A percentile compares a stretch with the other conserved stretches of the same genome.
These are phyloP conservation scores for Lepidostoma basale DNA, from an alignment of 1,140 invertebrate genomes.

Conservation along the genomic window DNA sequence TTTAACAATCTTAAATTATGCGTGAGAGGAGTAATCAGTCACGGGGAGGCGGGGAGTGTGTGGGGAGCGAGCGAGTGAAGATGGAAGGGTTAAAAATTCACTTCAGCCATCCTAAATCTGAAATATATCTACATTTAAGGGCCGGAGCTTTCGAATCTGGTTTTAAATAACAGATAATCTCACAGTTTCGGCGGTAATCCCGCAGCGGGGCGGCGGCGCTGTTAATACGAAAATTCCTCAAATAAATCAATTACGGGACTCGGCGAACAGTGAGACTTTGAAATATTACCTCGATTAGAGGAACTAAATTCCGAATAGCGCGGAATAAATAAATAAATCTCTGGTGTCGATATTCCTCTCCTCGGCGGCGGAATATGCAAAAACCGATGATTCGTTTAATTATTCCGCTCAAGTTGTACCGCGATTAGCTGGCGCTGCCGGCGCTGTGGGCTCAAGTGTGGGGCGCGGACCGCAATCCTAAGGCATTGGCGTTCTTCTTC, in stretches of 20 bases:
- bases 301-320: conserved; percentile 45
- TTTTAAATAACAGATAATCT: conserved; percentile 26
- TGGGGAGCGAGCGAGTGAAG: too few relatives aligned
- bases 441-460: neutral
- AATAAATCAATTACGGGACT: conserved; percentile 44
- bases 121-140: neutral
- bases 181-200: conserved; percentile 1
- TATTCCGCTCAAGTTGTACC: conserved; percentile 42
- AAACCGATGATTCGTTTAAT: conserved; percentile 47
- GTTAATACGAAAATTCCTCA: conserved; percentile 46
- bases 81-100: too few relatives aligned
- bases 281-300: conserved; percentile 44
- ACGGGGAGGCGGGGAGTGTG: too few relatives aligned
- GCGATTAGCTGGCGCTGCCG: conserved; percentile 37
- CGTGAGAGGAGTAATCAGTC: too few relatives aligned
- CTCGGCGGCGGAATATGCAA: conserved; percentile 31
- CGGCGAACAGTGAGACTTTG: conserved; percentile 39
- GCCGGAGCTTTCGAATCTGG: conserved; percentile 3
- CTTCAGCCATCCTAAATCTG: conserved; percentile 1
- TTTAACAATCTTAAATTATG: too few relatives aligned
- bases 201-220: conserved; percentile 11
- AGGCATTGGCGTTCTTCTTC: too few relatives aligned
- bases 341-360: conserved; percentile 37
- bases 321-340: conserved; percentile 43
- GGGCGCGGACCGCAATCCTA: too few relatives aligned